Evolutionary conservation across 2,797 vertebrate genomes (phyloP), one percentile per base, ranked within the genome.

Genomic region (Pipistrellus pipistrellus): DNA sequence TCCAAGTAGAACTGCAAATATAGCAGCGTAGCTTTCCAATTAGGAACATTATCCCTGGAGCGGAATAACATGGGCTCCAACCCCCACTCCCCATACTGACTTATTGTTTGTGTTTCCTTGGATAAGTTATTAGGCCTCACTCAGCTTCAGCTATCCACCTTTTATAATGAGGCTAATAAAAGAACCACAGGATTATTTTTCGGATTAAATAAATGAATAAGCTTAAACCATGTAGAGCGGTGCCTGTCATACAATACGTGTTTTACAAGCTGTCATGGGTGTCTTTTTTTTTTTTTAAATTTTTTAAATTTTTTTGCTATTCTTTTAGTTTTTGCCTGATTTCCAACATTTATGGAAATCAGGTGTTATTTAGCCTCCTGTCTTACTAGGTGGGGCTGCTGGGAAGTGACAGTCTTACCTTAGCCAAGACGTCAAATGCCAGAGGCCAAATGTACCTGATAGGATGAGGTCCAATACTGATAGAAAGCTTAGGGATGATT

Each of bases 301-400:
- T n/a, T n/a, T n/a, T n/a, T n/a, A n/a, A n/a, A n/a, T n/a, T n/a
- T n/a, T 25, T 11, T 62, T 48, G 32, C 41, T 75, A 0, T 71
- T 71, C 55, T 93, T 88, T 85, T 88, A 9, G 66, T 53, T 82
- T 13, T 23, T 78, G 46, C 4, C 6, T 75, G 21, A 5, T 80
- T 92, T 87, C 55, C 25, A 25, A 59, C 14, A 23, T 20, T 41
- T 41, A 41, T 41, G 38, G 38, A 41, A 41, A 41, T 41, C 38
- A 73, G 44, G 46, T 27, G 23, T 77, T 59, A 21, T n/a, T 71
- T 44, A 57, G 51, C 73, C 20, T 81, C 41, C 53, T 73, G 7
- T 64, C 64, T 84, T 32, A 20, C n/a, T 41, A 44, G 14, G 51
- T 41, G 44, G 41, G 53, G 35, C n/a, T 44, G 53, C 62, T 66